Evolutionary conservation across 2,113 vertebrate genomes (phyloP).

Genomic region (Ornithorhynchus anatinus): DNA sequence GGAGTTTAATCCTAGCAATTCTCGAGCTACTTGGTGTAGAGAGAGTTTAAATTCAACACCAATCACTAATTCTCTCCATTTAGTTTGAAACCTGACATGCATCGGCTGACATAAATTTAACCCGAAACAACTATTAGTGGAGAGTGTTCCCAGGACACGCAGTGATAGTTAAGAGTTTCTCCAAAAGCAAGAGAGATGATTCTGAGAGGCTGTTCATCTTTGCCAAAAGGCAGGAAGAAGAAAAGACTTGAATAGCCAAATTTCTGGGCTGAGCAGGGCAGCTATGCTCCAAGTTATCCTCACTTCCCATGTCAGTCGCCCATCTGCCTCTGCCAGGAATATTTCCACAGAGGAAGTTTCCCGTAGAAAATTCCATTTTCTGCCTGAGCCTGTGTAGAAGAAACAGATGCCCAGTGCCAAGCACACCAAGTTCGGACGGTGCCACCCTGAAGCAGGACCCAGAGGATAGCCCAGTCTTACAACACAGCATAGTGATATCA

Average conservation of each 20-base stretch:
- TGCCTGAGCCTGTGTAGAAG: too few species aligned
- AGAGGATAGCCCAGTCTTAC: too few species aligned
- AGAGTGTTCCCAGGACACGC: not conserved
- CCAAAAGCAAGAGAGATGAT: not conserved
- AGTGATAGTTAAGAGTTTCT: not conserved
- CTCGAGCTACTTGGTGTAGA: not conserved
- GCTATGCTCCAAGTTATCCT: not conserved
- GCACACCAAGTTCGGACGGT: too few species aligned
- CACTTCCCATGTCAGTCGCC: not conserved
- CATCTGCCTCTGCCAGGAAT: slow-evolving; percentile 6
- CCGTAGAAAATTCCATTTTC: too few species aligned
- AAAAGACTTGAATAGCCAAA: not conserved
- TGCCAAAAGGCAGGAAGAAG: not conserved
- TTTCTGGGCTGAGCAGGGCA: not conserved
- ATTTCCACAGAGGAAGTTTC: too few species aligned
- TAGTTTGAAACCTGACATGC: not conserved
- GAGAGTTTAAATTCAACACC: not conserved
- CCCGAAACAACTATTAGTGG: not conserved
- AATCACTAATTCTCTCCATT: not conserved
- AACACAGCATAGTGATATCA: too few species aligned
- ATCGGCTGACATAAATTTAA: not conserved
- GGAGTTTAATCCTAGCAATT: not conserved
- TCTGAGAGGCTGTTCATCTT: too few species aligned
- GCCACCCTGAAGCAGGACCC: too few species aligned
- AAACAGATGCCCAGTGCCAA: too few species aligned